Evolutionary conservation across 2,888 invertebrate species (phyloP), one percentile per base, ranked within the genome.

Genomic region (Rotaria macrura): DNA sequence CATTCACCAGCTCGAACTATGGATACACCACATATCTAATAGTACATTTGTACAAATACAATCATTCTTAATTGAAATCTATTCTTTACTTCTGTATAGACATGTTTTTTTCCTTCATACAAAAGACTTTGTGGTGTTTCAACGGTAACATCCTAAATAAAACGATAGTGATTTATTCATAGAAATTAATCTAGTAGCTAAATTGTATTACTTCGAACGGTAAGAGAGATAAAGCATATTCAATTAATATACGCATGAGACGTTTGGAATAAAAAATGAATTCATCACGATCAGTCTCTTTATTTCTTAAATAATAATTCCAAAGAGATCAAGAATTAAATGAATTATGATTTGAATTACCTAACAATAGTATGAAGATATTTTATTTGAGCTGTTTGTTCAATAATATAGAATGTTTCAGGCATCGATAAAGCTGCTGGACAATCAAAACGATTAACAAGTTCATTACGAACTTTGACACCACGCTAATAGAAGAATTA

Each of bases 261-360:
- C 99, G 93, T 91, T 98, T 97, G 20, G 98, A 97, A 92, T 99
- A 98, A 92, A 99, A 99, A 88, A 99, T 97, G 91, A 99, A 98
- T 92, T 98, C 98, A 92, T 99, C 98, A 43, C 98, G 93, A 0
- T 95, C 93, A 0, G 97, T 98, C 89, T 96, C 94, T 90, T 94
- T 95, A 92, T 97, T 96, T 72, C 98, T 79, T 34, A 14, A 65
- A 43, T 3, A 40, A 25, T 20, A 40, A 74, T 3, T n/a, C n/a
- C n/a, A n/a, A 74, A 40, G 29, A 34, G 14, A 65, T 43, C 10
- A 43, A 43, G 5, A 43, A 43, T 5, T 7, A 12, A 23, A 79
- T 9, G 25, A 40, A 25, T 43, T 25, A 1, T 25, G 2, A 79
- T 25, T 2, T 9, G 6, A 43, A 23, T 79, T 79, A 79, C 79